Evolutionary conservation across 1,140 invertebrate genomes (phyloP).

Genomic region (Drosophila sp.): DNA sequence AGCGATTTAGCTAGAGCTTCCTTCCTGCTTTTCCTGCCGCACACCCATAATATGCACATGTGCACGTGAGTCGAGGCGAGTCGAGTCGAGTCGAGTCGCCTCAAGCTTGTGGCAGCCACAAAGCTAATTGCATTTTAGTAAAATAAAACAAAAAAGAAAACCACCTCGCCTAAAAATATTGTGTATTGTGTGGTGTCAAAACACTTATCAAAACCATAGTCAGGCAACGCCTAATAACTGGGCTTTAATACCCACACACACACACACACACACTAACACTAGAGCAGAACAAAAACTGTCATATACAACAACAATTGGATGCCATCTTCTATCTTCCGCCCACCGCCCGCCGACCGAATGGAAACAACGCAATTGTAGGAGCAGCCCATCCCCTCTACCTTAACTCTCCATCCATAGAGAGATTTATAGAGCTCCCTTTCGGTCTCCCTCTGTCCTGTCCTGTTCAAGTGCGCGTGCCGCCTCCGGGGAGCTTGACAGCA

Average conservation of each 20-base stretch:
- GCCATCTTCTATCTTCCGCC: neutral
- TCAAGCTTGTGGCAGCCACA: constrained; percentile 64
- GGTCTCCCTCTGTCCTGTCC: constrained; percentile 15
- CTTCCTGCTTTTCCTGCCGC: constrained; percentile 69
- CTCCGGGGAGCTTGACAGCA: constrained; percentile 59
- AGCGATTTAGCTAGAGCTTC: constrained; percentile 48
- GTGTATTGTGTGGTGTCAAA: constrained; percentile 13
- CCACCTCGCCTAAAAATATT: constrained; percentile 15
- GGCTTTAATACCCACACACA: constrained; percentile 23
- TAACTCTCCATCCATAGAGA: neutral
- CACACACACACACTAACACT: neutral
- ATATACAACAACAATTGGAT: constrained; percentile 17
- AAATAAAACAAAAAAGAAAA: constrained; percentile 44
- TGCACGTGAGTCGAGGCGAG: constrained; percentile 42
- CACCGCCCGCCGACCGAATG: too few species aligned
- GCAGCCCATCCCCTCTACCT: neutral
- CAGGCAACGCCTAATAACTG: constrained; percentile 60
- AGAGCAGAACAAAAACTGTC: constrained; percentile 27
- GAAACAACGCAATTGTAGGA: constrained; percentile 16
- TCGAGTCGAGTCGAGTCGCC: constrained; percentile 51
- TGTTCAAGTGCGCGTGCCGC: constrained; percentile 65
- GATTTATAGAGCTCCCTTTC: neutral
- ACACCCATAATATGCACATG: too few species aligned
- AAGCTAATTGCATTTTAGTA: constrained; percentile 72
- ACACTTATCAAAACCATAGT: constrained; percentile 22